A percentile compares a stretch with the other conserved stretches of the same genome.
Evolutionary conservation across 2,888 invertebrate genomes (phyloP).

Genomic region (Archips xylosteana): DNA sequence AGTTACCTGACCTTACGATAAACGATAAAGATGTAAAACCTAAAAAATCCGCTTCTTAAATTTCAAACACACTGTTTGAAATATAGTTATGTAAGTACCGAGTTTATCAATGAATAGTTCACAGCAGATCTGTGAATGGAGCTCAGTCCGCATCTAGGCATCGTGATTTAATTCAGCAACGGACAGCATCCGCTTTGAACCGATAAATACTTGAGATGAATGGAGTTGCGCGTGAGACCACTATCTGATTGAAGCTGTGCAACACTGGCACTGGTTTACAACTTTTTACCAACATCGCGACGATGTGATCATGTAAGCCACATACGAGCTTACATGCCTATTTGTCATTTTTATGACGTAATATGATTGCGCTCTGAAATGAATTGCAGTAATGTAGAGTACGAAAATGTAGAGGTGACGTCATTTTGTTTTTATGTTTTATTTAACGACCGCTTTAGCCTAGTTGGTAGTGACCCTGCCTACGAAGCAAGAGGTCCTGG

Average conservation of each 20-base stretch:
- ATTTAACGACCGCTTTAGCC: too few relatives aligned
- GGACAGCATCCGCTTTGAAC: slow-evolving; percentile 70
- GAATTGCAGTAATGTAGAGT: slow-evolving; percentile 48
- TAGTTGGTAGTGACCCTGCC: too few relatives aligned
- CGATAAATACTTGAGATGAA: slow-evolving; percentile 74
- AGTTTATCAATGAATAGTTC: not conserved
- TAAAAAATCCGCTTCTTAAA: too few relatives aligned
- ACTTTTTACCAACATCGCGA: slow-evolving; percentile 52
- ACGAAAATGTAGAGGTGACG: slow-evolving; percentile 48
- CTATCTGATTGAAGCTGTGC: slow-evolving; percentile 65
- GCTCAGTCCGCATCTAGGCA: slow-evolving; percentile 20
- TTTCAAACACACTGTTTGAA: too few relatives aligned
- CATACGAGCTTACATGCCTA: slow-evolving; percentile 70
- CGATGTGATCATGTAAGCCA: slow-evolving; percentile 63
- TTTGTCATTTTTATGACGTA: slow-evolving; percentile 80
- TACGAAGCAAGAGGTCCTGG: too few relatives aligned
- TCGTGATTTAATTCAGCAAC: slow-evolving; percentile 58
- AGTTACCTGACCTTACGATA: too few relatives aligned
- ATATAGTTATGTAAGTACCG: not conserved
- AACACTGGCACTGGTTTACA: slow-evolving; percentile 49
- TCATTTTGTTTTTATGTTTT: slow-evolving; percentile 9
- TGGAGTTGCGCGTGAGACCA: slow-evolving; percentile 72
- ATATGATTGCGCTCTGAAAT: slow-evolving; percentile 68
- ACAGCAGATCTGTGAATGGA: slow-evolving; percentile 8
- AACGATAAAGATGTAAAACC: too few relatives aligned